Base-by-base conservation (phyloP, 1,140 invertebrate genomes). In the Augochlora pura region DNA sequence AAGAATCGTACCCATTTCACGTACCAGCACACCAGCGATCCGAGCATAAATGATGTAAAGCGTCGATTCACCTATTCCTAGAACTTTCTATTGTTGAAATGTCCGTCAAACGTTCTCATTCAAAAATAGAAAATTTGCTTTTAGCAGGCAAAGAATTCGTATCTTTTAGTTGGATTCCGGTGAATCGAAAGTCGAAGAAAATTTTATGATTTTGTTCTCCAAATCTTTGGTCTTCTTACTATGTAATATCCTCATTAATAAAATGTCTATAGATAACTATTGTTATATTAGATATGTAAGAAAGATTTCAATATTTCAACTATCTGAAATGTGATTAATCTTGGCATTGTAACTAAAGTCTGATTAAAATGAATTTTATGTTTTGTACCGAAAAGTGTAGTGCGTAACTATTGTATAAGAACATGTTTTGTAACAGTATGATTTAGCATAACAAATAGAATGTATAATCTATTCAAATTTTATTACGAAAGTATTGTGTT, bases 1-100 rank as follows among this genome's bases (percentile, higher is more conserved):
- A 18, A 75, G 84, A 73, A 83, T 77, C 9, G 18, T 86, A 18
- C 78, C 78, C 0, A 76, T 86, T 27, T 23, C 39, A 23, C 80
- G 66, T 63, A 77, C 21, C 52, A 73, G 54, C 12, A n/a, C 18
- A 6, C 74, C 73, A 5, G 80, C 82, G 10, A 87, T 87, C 23
- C 82, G 78, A n/a, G 67, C 6, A 0, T 74, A 79, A 74, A 16
- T 12, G 32, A 32, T 14, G 18, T 23, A 16, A 23, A 52, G 32
- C 32, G 32, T n/a, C 10, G 46, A 25, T 12, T 49, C 9, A 46
- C 32, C 42, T 32, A 2, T 32, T 2, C 1, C 8, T 18, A 52
- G 0, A 52, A 52, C 5, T 52, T 52, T 52, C 49, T 18, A 52
- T 46, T 10, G 42, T 46, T 12, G 12, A 46, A 46, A 46, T 46